Percentiles rank a stretch among this genome's conserved stretches.
Evolutionary conservation across 2,113 vertebrate species (phyloP).

Genomic region (Cheirogaleus medius): DNA sequence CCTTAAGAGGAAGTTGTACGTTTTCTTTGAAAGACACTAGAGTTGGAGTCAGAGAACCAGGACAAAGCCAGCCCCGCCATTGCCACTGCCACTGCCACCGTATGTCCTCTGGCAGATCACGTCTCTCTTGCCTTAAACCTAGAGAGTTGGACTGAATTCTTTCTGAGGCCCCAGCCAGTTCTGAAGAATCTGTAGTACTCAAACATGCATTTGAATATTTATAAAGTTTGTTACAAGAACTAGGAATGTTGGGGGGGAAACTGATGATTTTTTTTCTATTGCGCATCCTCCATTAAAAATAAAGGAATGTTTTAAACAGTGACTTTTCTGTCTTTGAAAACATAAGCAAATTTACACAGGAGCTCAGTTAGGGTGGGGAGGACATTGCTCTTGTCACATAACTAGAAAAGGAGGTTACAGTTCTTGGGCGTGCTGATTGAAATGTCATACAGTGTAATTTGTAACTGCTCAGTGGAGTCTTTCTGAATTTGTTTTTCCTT

Average conservation of each 20-base stretch:
- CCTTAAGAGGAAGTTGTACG: neutral
- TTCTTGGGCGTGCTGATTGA: neutral
- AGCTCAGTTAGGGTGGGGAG: neutral
- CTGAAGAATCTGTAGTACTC: neutral
- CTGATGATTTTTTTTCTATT: neutral
- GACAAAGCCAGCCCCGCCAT: neutral
- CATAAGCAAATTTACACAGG: neutral
- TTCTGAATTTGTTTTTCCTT: neutral
- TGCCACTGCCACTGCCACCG: neutral
- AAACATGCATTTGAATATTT: neutral
- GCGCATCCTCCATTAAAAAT: neutral
- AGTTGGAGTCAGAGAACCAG: neutral
- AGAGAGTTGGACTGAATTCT: neutral
- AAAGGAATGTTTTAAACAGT: conserved; percentile 6
- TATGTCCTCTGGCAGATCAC: neutral
- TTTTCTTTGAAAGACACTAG: neutral
- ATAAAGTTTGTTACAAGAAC: neutral
- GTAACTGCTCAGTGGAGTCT: neutral
- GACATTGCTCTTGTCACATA: neutral
- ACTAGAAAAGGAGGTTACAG: neutral
- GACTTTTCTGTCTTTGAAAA: conserved; percentile 13
- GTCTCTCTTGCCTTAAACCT: neutral
- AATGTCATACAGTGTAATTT: neutral
- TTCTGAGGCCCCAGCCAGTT: neutral
- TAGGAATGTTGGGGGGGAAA: too few relatives aligned